Evolutionary conservation across 2,888 invertebrate species (phyloP), one percentile per base, ranked within the genome.

Genomic region (Idaea aversata): DNA sequence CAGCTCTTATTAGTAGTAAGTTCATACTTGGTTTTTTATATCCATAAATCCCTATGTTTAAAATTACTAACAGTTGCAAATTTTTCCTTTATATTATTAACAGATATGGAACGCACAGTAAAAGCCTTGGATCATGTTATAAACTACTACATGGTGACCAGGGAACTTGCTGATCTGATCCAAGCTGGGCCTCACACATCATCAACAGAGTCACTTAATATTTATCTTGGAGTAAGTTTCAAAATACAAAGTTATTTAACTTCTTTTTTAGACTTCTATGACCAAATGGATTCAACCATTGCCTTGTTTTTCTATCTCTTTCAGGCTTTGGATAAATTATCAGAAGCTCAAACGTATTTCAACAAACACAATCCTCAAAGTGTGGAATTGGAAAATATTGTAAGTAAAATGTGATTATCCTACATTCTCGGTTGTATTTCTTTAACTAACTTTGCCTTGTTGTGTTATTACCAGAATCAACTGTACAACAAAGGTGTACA

Each of bases 131-230:
- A 99, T 81, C 97, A 97, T 87, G 99, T 99, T 0, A 97, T 99
- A 57, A 97, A 97, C 64, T 99, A 97, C 84, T 99, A 99, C 86
- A 98, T 98, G 91, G 98, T 99, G 38, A 97, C 98, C 0, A 96
- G 97, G 83, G 98, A 98, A 82, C 96, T 98, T 5, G 98, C 98
- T 69, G 95, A 95, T 73, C 94, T 96, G 4, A 96, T 99, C 36
- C 96, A 97, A 77, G 96, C 96, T 70, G 98, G 98, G 6, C 98
- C 97, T 0, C 94, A 95, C 36, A 94, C 94, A 5, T 91, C 94
- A 3, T 94, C 94, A 63, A 94, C 95, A 0, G 94, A 94, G 34
- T 88, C 94, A 0, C 90, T 95, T 60, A 91, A 88, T 71, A 77
- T 87, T 59, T 93, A 93, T 74, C 77, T 93, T 38, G 92, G 93